These are phyloP conservation scores for Scytalopus superciliaris DNA, from an alignment of 2,113 vertebrate genomes.

Conservation along the genomic window DNA sequence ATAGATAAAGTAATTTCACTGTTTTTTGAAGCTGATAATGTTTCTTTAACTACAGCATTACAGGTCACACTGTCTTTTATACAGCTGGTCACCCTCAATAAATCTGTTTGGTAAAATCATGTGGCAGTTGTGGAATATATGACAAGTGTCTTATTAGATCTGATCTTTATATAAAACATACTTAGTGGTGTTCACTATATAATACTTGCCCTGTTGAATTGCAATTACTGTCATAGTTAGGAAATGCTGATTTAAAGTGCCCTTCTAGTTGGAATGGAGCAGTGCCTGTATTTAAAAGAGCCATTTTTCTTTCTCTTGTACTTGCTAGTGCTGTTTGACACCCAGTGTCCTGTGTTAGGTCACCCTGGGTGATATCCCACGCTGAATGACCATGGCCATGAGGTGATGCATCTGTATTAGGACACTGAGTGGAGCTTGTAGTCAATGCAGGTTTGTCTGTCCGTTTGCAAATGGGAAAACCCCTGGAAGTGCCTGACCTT, in stretches of 20 bases:
- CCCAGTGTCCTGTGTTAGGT: neutral
- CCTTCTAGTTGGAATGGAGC: neutral
- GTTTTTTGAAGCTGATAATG: slow-evolving; percentile 28
- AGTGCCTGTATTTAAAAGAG: neutral
- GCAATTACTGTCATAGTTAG: neutral
- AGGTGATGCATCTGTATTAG: neutral
- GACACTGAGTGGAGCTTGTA: neutral
- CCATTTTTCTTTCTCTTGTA: neutral
- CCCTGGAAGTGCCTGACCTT: neutral
- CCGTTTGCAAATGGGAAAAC: neutral
- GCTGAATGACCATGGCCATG: neutral
- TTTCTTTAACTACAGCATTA: slow-evolving; percentile 16
- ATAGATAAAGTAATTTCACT: slow-evolving; percentile 17
- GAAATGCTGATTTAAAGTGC: neutral
- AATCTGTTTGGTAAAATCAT: slow-evolving; percentile 40
- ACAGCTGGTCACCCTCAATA: slow-evolving; percentile 16
- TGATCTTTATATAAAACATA: slow-evolving; percentile 38
- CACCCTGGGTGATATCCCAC: neutral
- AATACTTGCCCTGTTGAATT: slow-evolving; percentile 2
- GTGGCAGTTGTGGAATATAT: slow-evolving; percentile 34
- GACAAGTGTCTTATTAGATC: slow-evolving; percentile 28
- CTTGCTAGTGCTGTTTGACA: neutral
- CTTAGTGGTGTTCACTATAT: neutral
- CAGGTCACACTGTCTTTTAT: neutral
- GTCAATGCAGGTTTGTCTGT: neutral